Base-by-base conservation (phyloP, 2,113 vertebrate genomes). In the Engystomops pustulosus region DNA sequence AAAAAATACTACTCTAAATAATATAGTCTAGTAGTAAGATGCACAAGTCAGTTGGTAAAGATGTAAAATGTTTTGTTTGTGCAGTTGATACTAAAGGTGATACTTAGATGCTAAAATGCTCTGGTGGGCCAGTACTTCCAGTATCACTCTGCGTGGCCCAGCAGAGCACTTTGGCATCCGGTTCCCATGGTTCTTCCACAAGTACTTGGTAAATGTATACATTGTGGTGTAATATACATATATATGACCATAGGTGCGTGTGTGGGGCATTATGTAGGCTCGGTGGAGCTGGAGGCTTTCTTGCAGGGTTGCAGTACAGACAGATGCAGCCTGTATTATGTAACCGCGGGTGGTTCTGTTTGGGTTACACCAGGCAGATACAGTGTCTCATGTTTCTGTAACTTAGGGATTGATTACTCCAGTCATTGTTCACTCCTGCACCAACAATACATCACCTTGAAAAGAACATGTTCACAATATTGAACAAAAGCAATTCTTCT, bases 311-410 rank as follows among this genome's bases (percentile, higher is more conserved):
- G 27, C 62, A 36, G 81, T 51, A 77, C 72, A 44, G 41, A 41
- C 38, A 78, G 60, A 69, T 84, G 65, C 44, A 58, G 74, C 47
- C 72, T 84, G 82, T 78, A 69, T 84, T 84, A 84, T 23, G 60
- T 83, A 58, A 76, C 81, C 6, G 55, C 34, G 9, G 41, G 18
- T n/a, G 68, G 32, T 45, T 72, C 23, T 84, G 62, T 78, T 68
- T 78, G 74, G n/a, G 74, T 84, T 84, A 58, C 82, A 55, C 62
- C 62, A 70, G n/a, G 76, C 74, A 55, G 74, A 69, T 78, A 41
- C 17, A 27, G 11, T 23, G 12, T 84, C 82, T 84, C 74, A 12
- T 45, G 65, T 84, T 84, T 84, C 82, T 55, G 82, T 78, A n/a
- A 62, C 62, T 23, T 9, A 25, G 74, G 74, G 82, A 84, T 84